These are phyloP conservation scores for Magallana angulata DNA, from an alignment of 1,140 invertebrate genomes.

Conservation along the genomic window DNA sequence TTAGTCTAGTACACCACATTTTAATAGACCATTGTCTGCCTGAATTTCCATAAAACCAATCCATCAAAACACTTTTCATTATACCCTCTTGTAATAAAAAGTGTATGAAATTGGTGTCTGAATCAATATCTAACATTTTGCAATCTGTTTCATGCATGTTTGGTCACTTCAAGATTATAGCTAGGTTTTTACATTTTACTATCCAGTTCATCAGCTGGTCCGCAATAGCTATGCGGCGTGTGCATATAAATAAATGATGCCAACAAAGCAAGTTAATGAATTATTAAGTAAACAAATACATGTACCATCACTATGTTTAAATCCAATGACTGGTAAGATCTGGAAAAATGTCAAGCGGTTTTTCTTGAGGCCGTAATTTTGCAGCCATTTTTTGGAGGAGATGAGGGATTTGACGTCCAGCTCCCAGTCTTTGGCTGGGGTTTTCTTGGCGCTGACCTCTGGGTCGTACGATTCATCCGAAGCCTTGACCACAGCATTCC, in stretches of 20 bases:
- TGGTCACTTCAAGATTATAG: no score
- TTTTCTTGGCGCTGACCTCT: slow-evolving; percentile 68
- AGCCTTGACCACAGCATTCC: slow-evolving; percentile 25
- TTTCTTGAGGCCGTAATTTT: slow-evolving; percentile 76
- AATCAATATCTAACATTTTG: no score
- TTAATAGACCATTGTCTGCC: no score
- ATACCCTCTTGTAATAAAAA: no score
- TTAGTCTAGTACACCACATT: no score
- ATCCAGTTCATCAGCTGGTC: no score
- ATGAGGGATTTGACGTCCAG: slow-evolving; percentile 73
- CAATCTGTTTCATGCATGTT: no score
- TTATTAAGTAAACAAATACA: slow-evolving; percentile 2
- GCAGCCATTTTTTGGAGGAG: slow-evolving; percentile 75
- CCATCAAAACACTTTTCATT: no score
- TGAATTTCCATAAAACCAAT: no score
- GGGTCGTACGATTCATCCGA: slow-evolving; percentile 67
- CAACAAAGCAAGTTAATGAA: not conserved
- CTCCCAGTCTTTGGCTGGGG: slow-evolving; percentile 74
- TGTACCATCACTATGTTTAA: slow-evolving; percentile 77
- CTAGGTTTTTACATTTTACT: no score
- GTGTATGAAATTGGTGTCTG: no score
- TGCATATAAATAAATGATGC: not conserved
- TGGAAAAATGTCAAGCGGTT: slow-evolving; percentile 73
- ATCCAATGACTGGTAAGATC: slow-evolving; percentile 78
- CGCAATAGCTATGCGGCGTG: not conserved